Conservation (phyloP, 1,140 invertebrate species). For the Nasonia giraulti region DNA sequence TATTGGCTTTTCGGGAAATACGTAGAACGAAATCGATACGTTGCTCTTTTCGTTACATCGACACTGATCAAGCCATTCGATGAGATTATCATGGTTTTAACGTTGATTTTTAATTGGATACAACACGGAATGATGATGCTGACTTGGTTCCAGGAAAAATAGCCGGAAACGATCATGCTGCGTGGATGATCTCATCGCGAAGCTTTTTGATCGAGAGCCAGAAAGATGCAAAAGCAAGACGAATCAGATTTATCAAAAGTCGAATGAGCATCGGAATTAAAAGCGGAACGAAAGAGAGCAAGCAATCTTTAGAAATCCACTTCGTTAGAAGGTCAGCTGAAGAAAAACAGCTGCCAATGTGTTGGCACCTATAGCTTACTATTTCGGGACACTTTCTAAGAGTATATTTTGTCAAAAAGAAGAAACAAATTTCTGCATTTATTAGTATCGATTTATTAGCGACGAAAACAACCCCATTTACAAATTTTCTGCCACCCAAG, state of each 20-base stretch:
- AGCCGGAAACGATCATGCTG: not conserved
- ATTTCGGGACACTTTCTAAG: no score
- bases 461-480: constrained; percentile 31
- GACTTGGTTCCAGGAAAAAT: no score
- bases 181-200: not conserved
- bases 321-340: not conserved
- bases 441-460: constrained; percentile 33
- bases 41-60: not conserved
- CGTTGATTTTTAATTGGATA: not conserved
- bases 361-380: no score
- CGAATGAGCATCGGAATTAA: not conserved
- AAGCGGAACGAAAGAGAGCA: not conserved
- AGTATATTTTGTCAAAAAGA: no score
- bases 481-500: constrained; percentile 19
- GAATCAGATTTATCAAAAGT: not conserved
- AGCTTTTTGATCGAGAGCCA: constrained; percentile 29
- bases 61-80: no score
- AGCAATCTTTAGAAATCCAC: not conserved
- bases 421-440: not conserved
- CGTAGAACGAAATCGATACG: not conserved
- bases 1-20: not conserved
- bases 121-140: not conserved
- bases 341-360: not conserved
- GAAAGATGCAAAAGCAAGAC: not conserved
- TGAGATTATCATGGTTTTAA: not conserved